Evolutionary conservation across 1,140 invertebrate species (phyloP).

Genomic region (Saccostrea echinata): DNA sequence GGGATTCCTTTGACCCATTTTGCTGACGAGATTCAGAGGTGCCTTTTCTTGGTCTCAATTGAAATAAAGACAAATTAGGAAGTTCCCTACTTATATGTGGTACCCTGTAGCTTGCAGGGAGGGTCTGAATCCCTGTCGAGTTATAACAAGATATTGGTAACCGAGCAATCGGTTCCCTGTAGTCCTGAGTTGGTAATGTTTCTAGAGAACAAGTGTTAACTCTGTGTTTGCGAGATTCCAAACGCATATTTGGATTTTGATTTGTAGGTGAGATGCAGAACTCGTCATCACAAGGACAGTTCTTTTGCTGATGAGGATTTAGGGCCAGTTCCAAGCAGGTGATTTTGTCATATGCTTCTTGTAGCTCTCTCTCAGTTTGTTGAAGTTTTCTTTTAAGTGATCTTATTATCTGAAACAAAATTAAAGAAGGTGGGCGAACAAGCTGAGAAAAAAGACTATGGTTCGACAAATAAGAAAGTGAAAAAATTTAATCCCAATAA

Average conservation of each 20-base stretch:
- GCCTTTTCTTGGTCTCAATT: not conserved
- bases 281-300: conserved; percentile 3
- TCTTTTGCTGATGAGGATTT: not conserved
- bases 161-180: not conserved
- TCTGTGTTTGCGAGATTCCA: not conserved
- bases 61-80: conserved; percentile 14
- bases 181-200: not conserved
- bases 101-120: not conserved
- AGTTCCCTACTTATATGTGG: not conserved
- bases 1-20: not conserved
- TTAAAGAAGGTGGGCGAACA: not conserved
- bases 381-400: not conserved
- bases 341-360: not conserved
- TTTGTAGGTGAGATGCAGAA: not conserved
- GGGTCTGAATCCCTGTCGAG: not conserved
- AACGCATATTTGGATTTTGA: not conserved
- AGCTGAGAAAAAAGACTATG: too few species aligned
- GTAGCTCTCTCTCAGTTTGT: not conserved
- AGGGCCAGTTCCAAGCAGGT: not conserved
- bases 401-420: not conserved
- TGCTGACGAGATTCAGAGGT: not conserved
- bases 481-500: too few species aligned
- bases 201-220: not conserved
- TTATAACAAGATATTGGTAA: not conserved
- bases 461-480: too few species aligned